Evolutionary conservation across 1,140 invertebrate species (phyloP), one percentile per base, ranked within the genome.

Genomic region (Neoseiulus cucumeris): DNA sequence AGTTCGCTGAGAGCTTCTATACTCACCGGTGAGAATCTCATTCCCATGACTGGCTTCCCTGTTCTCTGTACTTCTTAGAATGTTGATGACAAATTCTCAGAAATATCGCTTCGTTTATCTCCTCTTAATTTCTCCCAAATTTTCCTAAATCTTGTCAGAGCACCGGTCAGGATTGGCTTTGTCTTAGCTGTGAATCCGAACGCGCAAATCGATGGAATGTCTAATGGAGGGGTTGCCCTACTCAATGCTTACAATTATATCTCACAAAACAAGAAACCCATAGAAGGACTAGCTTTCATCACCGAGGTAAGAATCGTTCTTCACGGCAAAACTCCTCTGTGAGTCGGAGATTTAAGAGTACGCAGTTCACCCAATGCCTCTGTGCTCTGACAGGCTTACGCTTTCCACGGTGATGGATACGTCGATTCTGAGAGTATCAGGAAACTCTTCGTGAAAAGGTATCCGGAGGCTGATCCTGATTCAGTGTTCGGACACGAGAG

Each of bases 191-290:
- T 84, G 0, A 81, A 83, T 73, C 75, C 79, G 22, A 79, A 84
- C 71, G 76, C 79, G 7, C 74, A 76, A 6, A 73, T 79, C 6
- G 83, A 80, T 67, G 84, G 85, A 0, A 75, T 80, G 14, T 77
- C 82, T 2, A 84, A 91, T 74, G 78, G 85, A 17, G 88, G 87
- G 59, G 80, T 91, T n/a, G 88, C 88, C 29, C 77, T 96, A 30
- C 79, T 89, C 0, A 88, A 90, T 75, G 89, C 90, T 6, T 97
- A 87, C 75, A 94, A 96, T 77, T 96, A 90, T 77, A 83, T 97
- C 17, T 79, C 81, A 9, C 84, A 91, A 75, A 82, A 82, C 65
- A 85, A 86, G 74, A 69, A 82, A 71, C 75, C 83, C 1, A 81
- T 81, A 68, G 81, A 85, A 64, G 89, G 85, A 1, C 76, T 92